These are phyloP conservation scores for Paracentrotus lividus DNA, from an alignment of 53 echinoderm and acorn worm genomes.

Conservation along the genomic window DNA sequence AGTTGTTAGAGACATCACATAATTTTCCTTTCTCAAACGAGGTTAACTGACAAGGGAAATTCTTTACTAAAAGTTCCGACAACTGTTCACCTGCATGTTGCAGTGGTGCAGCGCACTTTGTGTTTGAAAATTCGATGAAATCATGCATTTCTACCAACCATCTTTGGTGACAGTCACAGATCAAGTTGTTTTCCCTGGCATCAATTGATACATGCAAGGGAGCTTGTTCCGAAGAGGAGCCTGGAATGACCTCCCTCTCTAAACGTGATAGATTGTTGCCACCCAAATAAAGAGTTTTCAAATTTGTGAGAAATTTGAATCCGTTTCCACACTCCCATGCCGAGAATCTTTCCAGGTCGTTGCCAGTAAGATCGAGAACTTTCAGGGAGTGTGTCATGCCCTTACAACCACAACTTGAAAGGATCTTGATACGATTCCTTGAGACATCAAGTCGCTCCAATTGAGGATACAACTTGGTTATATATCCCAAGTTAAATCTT, in stretches of 20 bases:
- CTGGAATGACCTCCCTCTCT: neutral
- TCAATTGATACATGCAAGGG: neutral
- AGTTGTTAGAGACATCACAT: neutral
- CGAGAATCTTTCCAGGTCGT: neutral
- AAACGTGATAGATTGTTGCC: neutral
- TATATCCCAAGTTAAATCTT: neutral
- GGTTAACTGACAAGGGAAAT: neutral
- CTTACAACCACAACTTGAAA: neutral
- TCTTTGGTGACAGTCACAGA: slow-evolving; percentile 31
- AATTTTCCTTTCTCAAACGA: neutral
- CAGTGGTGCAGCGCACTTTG: neutral
- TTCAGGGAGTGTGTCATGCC: neutral
- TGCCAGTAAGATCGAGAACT: neutral
- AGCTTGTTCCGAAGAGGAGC: neutral
- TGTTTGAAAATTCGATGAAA: neutral
- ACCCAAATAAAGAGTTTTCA: neutral
- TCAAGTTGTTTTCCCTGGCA: neutral
- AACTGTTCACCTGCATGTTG: neutral
- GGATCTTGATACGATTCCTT: neutral
- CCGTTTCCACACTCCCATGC: slow-evolving; percentile 25
- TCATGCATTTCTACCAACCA: neutral
- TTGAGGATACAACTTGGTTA: neutral
- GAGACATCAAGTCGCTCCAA: neutral
- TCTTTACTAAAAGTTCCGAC: neutral
- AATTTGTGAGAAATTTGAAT: neutral